Evolutionary conservation across 2,797 vertebrate genomes (phyloP).

Genomic region (Cyclopterus lumpus): DNA sequence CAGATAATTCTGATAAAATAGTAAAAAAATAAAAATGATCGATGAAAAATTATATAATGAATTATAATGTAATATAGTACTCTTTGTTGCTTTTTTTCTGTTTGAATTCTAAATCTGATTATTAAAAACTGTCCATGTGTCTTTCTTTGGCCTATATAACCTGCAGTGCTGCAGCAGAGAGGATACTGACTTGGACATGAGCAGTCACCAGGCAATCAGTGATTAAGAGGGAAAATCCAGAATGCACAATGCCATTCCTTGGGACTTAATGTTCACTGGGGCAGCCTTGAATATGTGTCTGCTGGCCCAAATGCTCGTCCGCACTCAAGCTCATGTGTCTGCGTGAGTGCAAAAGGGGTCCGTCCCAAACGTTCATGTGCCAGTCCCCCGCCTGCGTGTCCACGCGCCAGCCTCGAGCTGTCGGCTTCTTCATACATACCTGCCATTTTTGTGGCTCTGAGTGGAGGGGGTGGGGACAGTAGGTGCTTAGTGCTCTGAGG

Average conservation of each 20-base stretch:
- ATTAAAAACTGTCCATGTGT: neutral
- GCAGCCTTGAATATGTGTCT: slow-evolving; percentile 8
- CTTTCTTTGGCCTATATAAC: accelerated
- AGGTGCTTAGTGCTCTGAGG: slow-evolving; percentile 23
- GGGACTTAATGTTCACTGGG: slow-evolving; percentile 56
- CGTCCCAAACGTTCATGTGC: neutral
- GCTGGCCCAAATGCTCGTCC: neutral
- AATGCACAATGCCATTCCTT: slow-evolving; percentile 65
- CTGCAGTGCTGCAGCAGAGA: slow-evolving; percentile 19
- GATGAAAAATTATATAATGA: neutral
- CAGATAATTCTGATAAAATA: neutral
- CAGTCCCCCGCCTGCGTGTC: neutral
- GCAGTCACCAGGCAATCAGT: slow-evolving; percentile 64
- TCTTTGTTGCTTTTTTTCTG: neutral
- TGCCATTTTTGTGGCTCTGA: slow-evolving; percentile 62
- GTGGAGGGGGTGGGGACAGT: slow-evolving; percentile 19
- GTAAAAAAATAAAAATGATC: too few relatives aligned
- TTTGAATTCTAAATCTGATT: neutral
- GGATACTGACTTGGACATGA: slow-evolving; percentile 47
- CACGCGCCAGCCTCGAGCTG: neutral
- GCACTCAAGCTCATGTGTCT: neutral
- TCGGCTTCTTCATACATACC: slow-evolving; percentile 48
- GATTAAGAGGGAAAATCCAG: slow-evolving; percentile 75
- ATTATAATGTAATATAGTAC: neutral
- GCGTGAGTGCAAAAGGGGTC: neutral